Base-by-base conservation (phyloP, 2,113 vertebrate genomes). In the Ceyx margarethae region DNA sequence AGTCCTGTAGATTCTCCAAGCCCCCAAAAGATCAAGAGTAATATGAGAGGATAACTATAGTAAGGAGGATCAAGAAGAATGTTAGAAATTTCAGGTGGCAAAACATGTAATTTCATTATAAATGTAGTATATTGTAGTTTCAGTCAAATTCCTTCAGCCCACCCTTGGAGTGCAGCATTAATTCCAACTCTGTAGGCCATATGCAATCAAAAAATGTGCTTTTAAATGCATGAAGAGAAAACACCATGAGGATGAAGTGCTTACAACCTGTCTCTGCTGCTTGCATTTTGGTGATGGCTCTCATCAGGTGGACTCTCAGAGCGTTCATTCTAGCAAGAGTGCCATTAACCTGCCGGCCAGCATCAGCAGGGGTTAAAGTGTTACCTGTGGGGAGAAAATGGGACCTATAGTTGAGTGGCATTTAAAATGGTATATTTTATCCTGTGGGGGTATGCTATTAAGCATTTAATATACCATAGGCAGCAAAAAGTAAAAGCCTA, bases 211-310 rank as follows among this genome's bases (percentile, higher is more conserved):
- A 65, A 92, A 62, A 29, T n/a, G 20, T n/a, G 22, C 8, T 60
- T 9, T 82, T 57, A 66, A 65, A 37, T 25, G 3, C 29, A 3
- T 71, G 60, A 71, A 82, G 33, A 25, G 18, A 69, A 91, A 61
- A 16, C 50, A 81, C 48, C 12, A 28, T 8, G 42, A 53, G 58
- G 64, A 29, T 21, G 11, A 86, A 75, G 8, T 31, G 93, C 16
- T 40, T 81, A 95, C 96, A 95, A 98, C 99, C 98, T 97, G 95
- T 87, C 42, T 98, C 98, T 84, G 98, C 91, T 60, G 96, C 94
- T 48, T 96, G 95, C 11, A 99, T 97, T 62, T 97, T 96, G 35
- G 96, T 67, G 8, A 98, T 56, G 10, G 98, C 95, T 75, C 97
- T 97, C 68, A 92, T 91, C 69, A 99, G 95, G 19, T 95, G 98